Base-by-base conservation (phyloP, 2,797 vertebrate species). In the Rhodeus uyekii region DNA sequence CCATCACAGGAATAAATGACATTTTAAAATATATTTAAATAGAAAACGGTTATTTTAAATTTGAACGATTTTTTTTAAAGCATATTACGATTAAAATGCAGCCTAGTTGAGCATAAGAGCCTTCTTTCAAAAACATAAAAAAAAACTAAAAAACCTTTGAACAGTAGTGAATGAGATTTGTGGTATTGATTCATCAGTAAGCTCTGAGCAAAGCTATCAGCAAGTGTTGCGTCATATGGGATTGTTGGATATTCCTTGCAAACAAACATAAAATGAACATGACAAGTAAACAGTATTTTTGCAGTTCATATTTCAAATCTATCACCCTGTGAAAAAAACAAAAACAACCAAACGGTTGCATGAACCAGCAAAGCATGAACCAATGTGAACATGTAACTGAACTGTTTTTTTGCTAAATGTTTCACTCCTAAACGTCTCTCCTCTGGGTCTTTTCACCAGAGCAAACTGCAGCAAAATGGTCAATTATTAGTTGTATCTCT, bases 191-290 rank as follows among this genome's bases (percentile, higher is more conserved):
- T 61, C 29, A 32, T 8, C 14, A 61, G 27, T 18, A 61, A 18
- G 14, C 60, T 61, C 60, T 34, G 8, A 42, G 14, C 42, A 71
- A 71, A 71, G 53, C 53, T 13, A 27, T 58, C 24, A 58, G 24
- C 12, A 14, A 27, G 8, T 65, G 63, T 39, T 67, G 18, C 13
- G 36, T 44, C 65, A 69, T 44, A 27, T 24, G n/a, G 13, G 2
- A 29, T 65, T 50, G 42, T 36, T 44, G 3, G 42, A 13, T 24
- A 24, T 48, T 64, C 22, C 13, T 65, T 6, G 29, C n/a, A 65
- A 78, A 38, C 44, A 78, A 68, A 73, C 5, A 60, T 34, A 32
- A 69, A 79, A 80, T 55, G 8, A 71, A 60, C 36, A 58, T 44
- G 38, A n/a, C 50, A 71, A 36, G 14, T 60, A 32, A 60, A 18